Evolutionary conservation across 2,888 invertebrate genomes (phyloP), one percentile per base, ranked within the genome.

Genomic region (Nomada lathburiana): DNA sequence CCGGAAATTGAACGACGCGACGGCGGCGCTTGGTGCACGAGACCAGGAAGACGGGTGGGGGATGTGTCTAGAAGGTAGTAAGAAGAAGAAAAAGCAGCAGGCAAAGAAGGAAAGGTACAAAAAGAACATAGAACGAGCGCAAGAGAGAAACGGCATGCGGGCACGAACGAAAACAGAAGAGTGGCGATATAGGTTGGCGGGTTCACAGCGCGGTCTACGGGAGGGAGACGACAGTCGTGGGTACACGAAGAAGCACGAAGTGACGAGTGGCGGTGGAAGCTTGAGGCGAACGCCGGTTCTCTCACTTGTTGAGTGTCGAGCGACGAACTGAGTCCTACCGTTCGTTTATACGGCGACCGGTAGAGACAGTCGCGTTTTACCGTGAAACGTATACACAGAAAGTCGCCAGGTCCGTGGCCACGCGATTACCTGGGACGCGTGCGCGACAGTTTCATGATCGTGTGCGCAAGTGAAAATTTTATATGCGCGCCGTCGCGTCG

Each of bases 221-320:
- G 57, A 53, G 47, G 76, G 69, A 63, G 75, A 72, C 13, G 23
- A 78, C 64, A 85, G 84, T 74, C 84, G 88, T 78, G 80, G 80
- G 74, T 82, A 75, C 71, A 78, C 83, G 86, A 79, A 81, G 86
- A 77, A 77, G 77, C 76, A 74, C 76, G 86, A 77, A 75, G 85
- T 60, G 79, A 69, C 75, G 87, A 77, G 80, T 70, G 82, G 87
- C 81, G 72, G 79, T 77, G 80, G 88, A 69, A 67, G 83, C 74
- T 80, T 70, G 82, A 79, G 70, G 69, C 82, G 79, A 60, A 89
- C 82, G 87, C 88, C 89, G 90, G 86, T 89, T 90, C 90, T 92
- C 93, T 93, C 93, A 93, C 93, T 93, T 93, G 93, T 93, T 93
- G 93, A 93, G 93, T 88, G 93, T 90, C 92, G 91, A 87, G 90